These are phyloP conservation scores for Zhuqinia jingwanae DNA, from an alignment of 2,888 invertebrate genomes.

Conservation along the genomic window DNA sequence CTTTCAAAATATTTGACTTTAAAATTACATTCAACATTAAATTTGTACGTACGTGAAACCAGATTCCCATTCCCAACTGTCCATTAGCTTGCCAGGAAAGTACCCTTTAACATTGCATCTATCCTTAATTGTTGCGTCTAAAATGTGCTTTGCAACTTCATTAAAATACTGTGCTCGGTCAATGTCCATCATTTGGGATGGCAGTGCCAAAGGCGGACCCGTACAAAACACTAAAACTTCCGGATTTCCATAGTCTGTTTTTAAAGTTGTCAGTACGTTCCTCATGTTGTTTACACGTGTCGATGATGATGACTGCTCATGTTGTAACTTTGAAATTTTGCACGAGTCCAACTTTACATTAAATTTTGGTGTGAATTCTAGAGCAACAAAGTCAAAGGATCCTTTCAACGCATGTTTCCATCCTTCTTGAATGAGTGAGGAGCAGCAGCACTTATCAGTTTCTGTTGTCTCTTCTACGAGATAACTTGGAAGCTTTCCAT, in stretches of 20 bases:
- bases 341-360: background rate
- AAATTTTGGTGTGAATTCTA: slow-evolving; percentile 29
- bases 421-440: background rate
- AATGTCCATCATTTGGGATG: slow-evolving; percentile 52
- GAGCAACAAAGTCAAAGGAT: slow-evolving; percentile 42
- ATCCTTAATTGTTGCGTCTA: slow-evolving; percentile 77
- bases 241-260: slow-evolving; percentile 54
- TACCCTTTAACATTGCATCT: slow-evolving; percentile 81
- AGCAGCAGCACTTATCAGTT: background rate
- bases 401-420: background rate
- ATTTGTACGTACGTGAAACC: slow-evolving; percentile 79
- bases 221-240: slow-evolving; percentile 52
- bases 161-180: slow-evolving; percentile 69
- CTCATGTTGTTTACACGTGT: slow-evolving; percentile 8
- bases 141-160: slow-evolving; percentile 28
- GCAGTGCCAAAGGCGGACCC: slow-evolving; percentile 14
- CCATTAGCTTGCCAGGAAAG: slow-evolving; percentile 81
- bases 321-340: background rate
- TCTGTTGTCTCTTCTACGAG: background rate
- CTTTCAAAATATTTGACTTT: background rate
- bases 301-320: background rate
- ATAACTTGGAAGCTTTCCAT: slow-evolving; percentile 8
- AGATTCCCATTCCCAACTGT: slow-evolving; percentile 81
- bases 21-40: background rate
- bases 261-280: slow-evolving; percentile 43